Base-by-base conservation (phyloP, 2,888 invertebrate genomes). In the Cataglyphis rosenhaueri region DNA sequence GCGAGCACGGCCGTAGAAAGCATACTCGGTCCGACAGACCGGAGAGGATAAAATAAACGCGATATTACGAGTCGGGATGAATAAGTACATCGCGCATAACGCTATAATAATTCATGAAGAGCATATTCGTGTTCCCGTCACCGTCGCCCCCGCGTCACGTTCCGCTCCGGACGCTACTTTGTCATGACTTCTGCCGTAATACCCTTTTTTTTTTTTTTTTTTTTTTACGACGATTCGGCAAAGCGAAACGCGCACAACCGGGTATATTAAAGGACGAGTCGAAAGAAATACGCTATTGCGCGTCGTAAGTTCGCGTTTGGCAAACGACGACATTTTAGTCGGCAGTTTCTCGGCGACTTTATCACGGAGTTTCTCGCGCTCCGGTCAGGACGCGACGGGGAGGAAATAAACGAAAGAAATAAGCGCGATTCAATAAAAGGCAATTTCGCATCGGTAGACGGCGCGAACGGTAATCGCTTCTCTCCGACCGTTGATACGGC, bases 1-100 rank as follows among this genome's bases (percentile, higher is more conserved):
- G n/a, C 48, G 6, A 48, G 48, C 48, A 64, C 5, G 32, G 32
- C 32, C 81, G 84, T 75, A 84, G 68, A 66, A 70, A 75, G 64
- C 83, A 79, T 44, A 79, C 68, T 68, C 41, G 44, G 55, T 62
- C 73, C 25, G 75, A 82, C 74, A 71, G 25, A 59, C 68, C 12
- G 64, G 25, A 57, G 78, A 81, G 25, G 25, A 84, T 85, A 87
- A 87, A 85, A 83, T 71, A 61, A 73, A 62, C 66, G 81, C 71
- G 78, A 84, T 74, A 78, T 84, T 74, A 84, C 62, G 83, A 76
- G 76, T 62, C 61, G 48, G 48, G 73, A 18, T 38, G n/a, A 38
- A 78, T 78, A 68, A 70, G 44, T 68, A 59, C 44, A 65, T 52
- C 29, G 35, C 35, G 35, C 70, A 25, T 68, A 78, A 78, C 57